Conservation (phyloP, 2,797 vertebrate genomes). For the Delichon dasypus region DNA sequence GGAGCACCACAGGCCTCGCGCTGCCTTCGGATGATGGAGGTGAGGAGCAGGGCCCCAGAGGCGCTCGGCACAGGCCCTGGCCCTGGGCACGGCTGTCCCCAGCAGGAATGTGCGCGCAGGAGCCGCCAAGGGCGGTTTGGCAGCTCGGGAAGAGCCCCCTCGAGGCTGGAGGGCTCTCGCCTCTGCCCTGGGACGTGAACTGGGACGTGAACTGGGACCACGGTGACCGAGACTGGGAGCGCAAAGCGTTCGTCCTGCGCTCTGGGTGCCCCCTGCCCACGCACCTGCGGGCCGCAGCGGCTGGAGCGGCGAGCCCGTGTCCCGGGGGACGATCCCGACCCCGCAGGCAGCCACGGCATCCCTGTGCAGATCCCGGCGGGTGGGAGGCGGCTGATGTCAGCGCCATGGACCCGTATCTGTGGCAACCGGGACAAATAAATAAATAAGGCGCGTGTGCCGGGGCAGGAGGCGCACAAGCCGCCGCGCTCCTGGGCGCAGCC, state of each 20-base stretch:
- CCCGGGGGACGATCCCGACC: not conserved
- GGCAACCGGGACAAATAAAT: slow-evolving; percentile 71
- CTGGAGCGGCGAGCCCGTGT: not conserved
- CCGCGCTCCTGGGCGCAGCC: not conserved
- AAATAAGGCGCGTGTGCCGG: not conserved
- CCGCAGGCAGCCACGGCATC: not conserved
- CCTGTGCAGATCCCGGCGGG: not conserved
- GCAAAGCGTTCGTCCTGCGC: rapidly evolving
- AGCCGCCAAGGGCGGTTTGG: rapidly evolving
- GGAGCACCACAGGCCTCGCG: not conserved
- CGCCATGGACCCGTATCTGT: slow-evolving; percentile 63
- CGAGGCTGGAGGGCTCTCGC: rapidly evolving
- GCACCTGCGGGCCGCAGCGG: rapidly evolving
- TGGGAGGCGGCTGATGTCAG: slow-evolving; percentile 67
- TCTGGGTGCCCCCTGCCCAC: rapidly evolving
- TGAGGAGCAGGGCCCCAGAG: not conserved
- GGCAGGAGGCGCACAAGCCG: slow-evolving; percentile 3
- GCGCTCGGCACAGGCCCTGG: rapidly evolving
- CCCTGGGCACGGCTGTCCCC: rapidly evolving
- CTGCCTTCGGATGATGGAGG: rapidly evolving
- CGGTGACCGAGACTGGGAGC: rapidly evolving
- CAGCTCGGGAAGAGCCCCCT: rapidly evolving
- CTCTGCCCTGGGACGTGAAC: rapidly evolving
- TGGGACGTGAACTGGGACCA: rapidly evolving
- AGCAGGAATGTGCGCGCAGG: rapidly evolving